Conservation (phyloP, 2,113 vertebrate species). For the Platichthys flesus region DNA sequence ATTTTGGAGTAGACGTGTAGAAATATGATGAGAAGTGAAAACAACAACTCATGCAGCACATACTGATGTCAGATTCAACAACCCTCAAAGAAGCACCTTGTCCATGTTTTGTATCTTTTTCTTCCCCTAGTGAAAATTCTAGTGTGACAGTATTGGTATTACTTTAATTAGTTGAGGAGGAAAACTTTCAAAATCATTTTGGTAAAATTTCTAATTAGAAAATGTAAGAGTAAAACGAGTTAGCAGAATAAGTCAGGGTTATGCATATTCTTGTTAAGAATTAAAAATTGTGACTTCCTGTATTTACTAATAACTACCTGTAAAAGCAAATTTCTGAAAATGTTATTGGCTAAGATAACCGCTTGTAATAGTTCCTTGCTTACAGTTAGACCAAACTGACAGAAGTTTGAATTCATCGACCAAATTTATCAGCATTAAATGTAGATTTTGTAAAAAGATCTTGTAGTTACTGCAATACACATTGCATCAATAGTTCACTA, state of each 20-base stretch:
- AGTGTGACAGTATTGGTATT: too few relatives aligned
- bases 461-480: too few relatives aligned
- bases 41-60: neutral
- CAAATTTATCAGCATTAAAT: too few relatives aligned
- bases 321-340: neutral
- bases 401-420: too few relatives aligned
- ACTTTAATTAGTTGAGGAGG: too few relatives aligned
- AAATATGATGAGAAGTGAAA: neutral
- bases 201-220: neutral
- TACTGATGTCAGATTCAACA: neutral
- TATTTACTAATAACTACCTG: neutral
- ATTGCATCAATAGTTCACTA: neutral
- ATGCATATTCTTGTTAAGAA: neutral
- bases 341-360: too few relatives aligned
- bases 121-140: neutral
- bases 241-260: neutral
- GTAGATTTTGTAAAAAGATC: too few relatives aligned
- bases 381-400: too few relatives aligned
- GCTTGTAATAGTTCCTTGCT: too few relatives aligned
- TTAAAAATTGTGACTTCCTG: too few relatives aligned
- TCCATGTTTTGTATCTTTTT: neutral
- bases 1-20: neutral
- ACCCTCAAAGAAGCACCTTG: neutral
- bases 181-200: neutral
- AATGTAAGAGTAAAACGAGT: neutral